Conservation (phyloP, 1,140 invertebrate species). For the Conus ventricosus region DNA sequence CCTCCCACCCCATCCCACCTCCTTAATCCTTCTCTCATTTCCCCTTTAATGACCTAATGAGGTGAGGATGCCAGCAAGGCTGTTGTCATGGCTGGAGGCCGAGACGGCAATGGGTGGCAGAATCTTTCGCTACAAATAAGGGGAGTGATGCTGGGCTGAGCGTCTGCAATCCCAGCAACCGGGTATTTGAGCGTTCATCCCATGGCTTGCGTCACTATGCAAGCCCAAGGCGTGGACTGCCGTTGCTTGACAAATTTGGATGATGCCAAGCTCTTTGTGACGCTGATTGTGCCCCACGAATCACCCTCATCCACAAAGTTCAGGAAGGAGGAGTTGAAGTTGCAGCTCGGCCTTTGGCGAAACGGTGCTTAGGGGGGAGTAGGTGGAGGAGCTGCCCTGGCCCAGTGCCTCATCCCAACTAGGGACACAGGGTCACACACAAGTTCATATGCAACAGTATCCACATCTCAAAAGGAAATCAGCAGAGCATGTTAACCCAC, state of each 20-base stretch:
- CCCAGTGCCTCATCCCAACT: not conserved
- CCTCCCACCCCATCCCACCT: too few species aligned
- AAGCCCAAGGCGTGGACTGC: conserved; percentile 43
- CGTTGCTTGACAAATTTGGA: conserved; percentile 21
- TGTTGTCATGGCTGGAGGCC: conserved; percentile 88
- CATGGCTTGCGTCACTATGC: conserved; percentile 50
- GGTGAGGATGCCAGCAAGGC: conserved; percentile 80
- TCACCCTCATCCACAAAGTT: conserved; percentile 66
- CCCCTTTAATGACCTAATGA: conserved; percentile 77
- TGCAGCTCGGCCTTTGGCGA: conserved; percentile 33
- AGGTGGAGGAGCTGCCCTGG: not conserved
- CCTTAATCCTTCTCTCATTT: too few species aligned
- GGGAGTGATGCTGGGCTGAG: conserved; percentile 67
- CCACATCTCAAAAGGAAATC: too few species aligned
- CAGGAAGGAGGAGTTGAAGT: conserved; percentile 41
- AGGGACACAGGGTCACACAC: not conserved
- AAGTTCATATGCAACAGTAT: too few species aligned
- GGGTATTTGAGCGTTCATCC: conserved; percentile 55
- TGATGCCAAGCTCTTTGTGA: conserved; percentile 32
- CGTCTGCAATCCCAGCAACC: conserved; percentile 41
- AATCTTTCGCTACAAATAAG: conserved; percentile 57
- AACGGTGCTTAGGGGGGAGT: conserved; percentile 38
- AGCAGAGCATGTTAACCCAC: too few species aligned
- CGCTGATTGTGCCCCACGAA: conserved; percentile 56
- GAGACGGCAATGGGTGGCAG: conserved; percentile 61